phyloP scores from a whole-genome alignment of 2,888 invertebrate species.

The Hirtodrosophila histrioides region DNA sequence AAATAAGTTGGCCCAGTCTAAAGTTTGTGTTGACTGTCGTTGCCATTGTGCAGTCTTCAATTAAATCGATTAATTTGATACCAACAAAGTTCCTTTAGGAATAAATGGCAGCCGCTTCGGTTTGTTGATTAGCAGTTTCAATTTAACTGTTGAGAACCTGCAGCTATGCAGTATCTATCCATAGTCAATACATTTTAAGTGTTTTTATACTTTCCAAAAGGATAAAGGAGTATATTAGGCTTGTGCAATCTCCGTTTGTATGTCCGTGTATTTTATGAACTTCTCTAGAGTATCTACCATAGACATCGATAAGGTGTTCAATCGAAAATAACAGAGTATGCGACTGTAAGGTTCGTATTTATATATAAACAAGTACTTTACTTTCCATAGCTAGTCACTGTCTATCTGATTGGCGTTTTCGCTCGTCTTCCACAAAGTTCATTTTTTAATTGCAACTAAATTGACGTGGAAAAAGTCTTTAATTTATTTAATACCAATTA shows the following conservation, averaged over 20 bases:
- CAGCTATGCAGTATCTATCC: background rate
- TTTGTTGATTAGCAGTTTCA: conserved; percentile 54
- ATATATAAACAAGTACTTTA: background rate
- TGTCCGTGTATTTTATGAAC: too few relatives aligned
- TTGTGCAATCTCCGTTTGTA: too few relatives aligned
- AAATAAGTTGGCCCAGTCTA: conserved; percentile 38
- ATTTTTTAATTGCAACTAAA: background rate
- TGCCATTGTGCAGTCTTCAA: conserved; percentile 53
- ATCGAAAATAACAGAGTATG: too few relatives aligned
- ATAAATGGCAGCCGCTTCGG: conserved; percentile 46
- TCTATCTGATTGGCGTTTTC: conserved; percentile 33
- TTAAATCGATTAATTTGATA: conserved; percentile 76
- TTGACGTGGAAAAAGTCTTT: too few relatives aligned
- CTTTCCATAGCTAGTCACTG: conserved; percentile 25
- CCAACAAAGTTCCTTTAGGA: conserved; percentile 28
- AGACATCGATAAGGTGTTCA: too few relatives aligned
- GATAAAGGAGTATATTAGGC: too few relatives aligned
- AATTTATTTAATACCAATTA: background rate
- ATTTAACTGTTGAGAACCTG: background rate
- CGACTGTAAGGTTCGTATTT: too few relatives aligned
- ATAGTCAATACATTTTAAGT: conserved; percentile 30
- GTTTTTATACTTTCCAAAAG: conserved; percentile 1
- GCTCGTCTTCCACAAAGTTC: conserved; percentile 32
- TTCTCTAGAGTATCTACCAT: too few relatives aligned
- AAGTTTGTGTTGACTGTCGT: conserved; percentile 39